Evolutionary conservation across 2,888 invertebrate species (phyloP), one percentile per base, ranked within the genome.

Genomic region (Lottia scabra): DNA sequence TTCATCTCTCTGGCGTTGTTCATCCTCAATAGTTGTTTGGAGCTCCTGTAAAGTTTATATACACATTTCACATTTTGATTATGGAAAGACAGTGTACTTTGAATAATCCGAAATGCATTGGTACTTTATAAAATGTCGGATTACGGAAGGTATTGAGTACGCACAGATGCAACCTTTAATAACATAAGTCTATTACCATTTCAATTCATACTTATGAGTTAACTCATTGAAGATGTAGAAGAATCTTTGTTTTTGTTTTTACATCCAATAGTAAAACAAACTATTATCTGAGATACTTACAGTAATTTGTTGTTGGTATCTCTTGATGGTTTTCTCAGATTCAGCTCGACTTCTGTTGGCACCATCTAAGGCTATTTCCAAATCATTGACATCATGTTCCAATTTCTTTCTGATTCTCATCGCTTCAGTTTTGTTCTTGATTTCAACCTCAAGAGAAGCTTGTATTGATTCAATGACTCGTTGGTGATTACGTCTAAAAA

Each of bases 391-490:
- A 5, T 56, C 56, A 19, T 56, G 56, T 56, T 56, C 56, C 12
- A 56, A 13, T 56, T 56, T 56, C 23, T 56, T 56, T 23, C 56
- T 56, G 15, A 56, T 56, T 56, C 23, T 56, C 56, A 56, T 56
- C 2, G 12, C 56, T 23, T 56, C 56, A 13, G 56, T 23, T 13
- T 56, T 56, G 23, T 23, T 23, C 97, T 97, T 97, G 91, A 97
- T 95, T 92, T 99, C 99, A 89, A 98, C 97, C 92, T 99, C 98
- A 90, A 99, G 94, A 89, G 96, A 96, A 89, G 98, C 98, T 92
- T 98, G 98, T 97, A 98, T 98, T 90, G 97, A 98, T 92, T 99
- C 99, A 90, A 99, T 94, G 80, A 98, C 98, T 83, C 98, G 95
- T 92, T 98, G 98, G 93, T 99, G 98, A 91, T 98, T 98, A 93